Evolutionary conservation across 2,888 invertebrate species (phyloP), one percentile per base, ranked within the genome.

Genomic region (Lepas anatifera): DNA sequence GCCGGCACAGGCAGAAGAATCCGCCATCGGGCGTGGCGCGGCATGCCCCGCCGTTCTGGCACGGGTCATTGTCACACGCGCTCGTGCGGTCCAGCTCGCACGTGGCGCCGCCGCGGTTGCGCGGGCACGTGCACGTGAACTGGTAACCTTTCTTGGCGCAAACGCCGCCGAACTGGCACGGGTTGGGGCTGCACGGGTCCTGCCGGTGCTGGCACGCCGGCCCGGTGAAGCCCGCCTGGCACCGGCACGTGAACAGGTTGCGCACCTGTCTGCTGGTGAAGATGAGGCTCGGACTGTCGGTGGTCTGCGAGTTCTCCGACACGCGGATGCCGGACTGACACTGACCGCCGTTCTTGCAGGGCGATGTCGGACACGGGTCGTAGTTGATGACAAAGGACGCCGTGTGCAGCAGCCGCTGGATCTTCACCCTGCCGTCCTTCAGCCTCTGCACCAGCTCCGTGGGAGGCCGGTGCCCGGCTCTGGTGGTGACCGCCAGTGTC

Each of bases 31-130:
- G 87, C 77, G 91, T 91, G 77, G 91, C 90, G 75, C 91, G 87
- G 76, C 95, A 95, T 0, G 92, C 91, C 3, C 95, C 95, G 13
- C 94, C 94, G 78, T 95, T 95, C 76, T 87, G 86, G 78, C 95
- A 95, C 0, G 94, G 94, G 77, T 89, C 90, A 68, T 86, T 87
- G 68, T 88, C 88, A 77, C 95, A 95, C 0, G 88, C 89, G 76
- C 92, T 90, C 43, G 90, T 90, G 75, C 88, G 85, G 78, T 93
- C 92, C 69, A 87, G 79, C 77, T 95, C 92, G 77, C 95, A 95
- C 39, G 87, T 84, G 77, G 88, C 88, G 1, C 95, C 95, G 77
- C 92, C 90, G 71, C 89, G 85, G 70, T 87, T 85, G 0, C 86
- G 79, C 0, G 90, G 87, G 78, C 95, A 95, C 3, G 85, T 83